These are phyloP conservation scores for Ursus arctos DNA, from an alignment of 2,113 vertebrate species.

Conservation along the genomic window DNA sequence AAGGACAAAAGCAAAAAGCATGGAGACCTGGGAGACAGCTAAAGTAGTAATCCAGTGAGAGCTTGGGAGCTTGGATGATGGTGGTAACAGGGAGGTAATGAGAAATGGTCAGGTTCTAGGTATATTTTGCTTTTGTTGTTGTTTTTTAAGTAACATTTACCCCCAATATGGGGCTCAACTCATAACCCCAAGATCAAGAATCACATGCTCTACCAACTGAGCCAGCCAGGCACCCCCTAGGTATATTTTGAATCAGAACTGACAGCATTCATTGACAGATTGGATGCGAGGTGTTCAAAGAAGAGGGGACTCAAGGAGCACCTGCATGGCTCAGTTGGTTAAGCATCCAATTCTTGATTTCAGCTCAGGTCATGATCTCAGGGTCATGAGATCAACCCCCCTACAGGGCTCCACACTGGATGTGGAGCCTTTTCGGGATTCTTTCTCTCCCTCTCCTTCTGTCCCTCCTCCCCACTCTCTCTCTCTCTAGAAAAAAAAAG, in stretches of 20 bases:
- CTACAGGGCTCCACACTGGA: neutral
- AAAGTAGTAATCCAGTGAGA: neutral
- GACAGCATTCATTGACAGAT: neutral
- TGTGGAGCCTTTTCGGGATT: neutral
- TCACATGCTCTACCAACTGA: neutral
- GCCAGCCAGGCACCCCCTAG: neutral
- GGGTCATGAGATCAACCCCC: neutral
- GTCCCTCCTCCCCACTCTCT: too few species aligned
- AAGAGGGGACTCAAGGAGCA: neutral
- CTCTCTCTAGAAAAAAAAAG: neutral
- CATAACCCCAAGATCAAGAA: neutral
- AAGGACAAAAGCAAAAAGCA: conserved; percentile 15
- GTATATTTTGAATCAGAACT: conserved; percentile 18
- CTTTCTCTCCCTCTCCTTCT: neutral
- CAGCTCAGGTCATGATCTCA: neutral
- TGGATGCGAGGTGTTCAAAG: neutral
- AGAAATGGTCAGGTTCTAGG: neutral
- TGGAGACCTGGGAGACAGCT: neutral
- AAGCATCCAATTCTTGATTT: neutral
- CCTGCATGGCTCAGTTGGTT: neutral
- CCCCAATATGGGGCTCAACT: neutral
- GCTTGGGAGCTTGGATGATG: neutral
- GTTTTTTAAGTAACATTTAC: neutral
- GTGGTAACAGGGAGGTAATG: neutral
- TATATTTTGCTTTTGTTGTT: neutral